A percentile compares a stretch with the other conserved stretches of the same genome.
These are phyloP conservation scores for Tenthredo amoena DNA, from an alignment of 2,888 invertebrate species.

Conservation along the genomic window DNA sequence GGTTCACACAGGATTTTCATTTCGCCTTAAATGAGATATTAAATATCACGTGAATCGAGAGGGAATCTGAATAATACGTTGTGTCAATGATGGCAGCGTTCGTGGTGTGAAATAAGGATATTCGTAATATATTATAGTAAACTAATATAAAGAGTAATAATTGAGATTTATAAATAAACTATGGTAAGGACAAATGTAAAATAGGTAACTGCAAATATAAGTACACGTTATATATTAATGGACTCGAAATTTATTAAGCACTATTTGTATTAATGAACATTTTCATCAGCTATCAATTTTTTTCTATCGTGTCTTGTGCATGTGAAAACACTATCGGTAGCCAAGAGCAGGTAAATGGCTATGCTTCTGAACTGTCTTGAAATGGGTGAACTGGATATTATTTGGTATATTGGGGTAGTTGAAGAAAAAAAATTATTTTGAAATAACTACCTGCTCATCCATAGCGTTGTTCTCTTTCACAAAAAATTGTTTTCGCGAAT, in stretches of 20 bases:
- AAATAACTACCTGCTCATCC: background rate
- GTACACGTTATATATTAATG: conserved; percentile 56
- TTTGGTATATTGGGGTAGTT: background rate
- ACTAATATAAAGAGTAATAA: conserved; percentile 60
- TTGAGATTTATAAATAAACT: conserved; percentile 52
- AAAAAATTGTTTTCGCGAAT: background rate
- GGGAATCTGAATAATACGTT: conserved; percentile 28
- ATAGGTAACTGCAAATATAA: conserved; percentile 57
- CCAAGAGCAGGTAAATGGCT: background rate
- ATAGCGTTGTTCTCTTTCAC: background rate
- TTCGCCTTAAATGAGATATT: background rate
- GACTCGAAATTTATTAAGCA: conserved; percentile 37
- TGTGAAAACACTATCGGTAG: background rate
- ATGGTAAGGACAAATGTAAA: conserved; percentile 60
- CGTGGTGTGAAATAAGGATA: conserved; percentile 23
- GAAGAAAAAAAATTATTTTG: background rate
- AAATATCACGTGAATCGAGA: background rate
- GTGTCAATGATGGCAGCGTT: conserved; percentile 36
- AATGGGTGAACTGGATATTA: no score
- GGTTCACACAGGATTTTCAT: background rate
- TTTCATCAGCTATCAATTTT: background rate
- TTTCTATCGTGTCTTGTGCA: background rate
- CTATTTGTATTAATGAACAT: background rate
- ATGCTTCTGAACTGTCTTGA: background rate
- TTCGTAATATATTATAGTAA: conserved; percentile 58